phyloP scores from a whole-genome alignment of 2,113 vertebrate species.

The Toxotes chatareus region DNA sequence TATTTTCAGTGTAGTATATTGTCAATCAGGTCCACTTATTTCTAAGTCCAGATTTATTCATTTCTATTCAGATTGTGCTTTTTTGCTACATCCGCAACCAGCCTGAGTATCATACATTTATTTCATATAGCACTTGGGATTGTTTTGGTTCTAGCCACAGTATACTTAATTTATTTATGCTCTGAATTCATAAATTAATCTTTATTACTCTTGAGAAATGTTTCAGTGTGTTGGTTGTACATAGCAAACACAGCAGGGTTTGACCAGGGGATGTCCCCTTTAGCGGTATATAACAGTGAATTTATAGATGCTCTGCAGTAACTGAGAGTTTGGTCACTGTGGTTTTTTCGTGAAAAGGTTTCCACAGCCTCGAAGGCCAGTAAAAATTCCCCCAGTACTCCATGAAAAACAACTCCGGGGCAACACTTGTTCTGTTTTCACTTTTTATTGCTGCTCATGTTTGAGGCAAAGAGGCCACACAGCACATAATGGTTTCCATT shows the following conservation, averaged over 20 bases:
- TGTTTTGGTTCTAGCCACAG: constrained; percentile 1
- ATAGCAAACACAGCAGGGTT: not conserved
- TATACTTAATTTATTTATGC: not conserved
- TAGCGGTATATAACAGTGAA: not conserved
- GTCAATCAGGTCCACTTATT: not conserved
- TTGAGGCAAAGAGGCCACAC: not conserved
- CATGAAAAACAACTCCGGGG: constrained; percentile 9
- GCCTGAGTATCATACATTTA: not conserved
- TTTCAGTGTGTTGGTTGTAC: not conserved
- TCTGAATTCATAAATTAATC: not conserved
- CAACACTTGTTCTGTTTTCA: constrained; percentile 8
- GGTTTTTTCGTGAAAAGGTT: not conserved
- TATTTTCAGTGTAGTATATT: not conserved
- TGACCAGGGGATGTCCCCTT: not conserved
- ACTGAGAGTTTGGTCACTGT: not conserved
- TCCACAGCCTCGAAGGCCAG: not conserved
- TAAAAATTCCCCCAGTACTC: not conserved
- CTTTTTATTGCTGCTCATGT: constrained; percentile 21
- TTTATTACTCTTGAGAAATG: not conserved
- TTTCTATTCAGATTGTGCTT: not conserved
- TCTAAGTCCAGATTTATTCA: not conserved
- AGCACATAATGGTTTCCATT: constrained; percentile 10
- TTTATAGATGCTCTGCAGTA: constrained; percentile 17
- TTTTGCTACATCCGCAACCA: not conserved
- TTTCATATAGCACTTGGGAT: not conserved